Evolutionary conservation across 2,797 vertebrate species (phyloP).

Genomic region (Phoebastria nigripes): DNA sequence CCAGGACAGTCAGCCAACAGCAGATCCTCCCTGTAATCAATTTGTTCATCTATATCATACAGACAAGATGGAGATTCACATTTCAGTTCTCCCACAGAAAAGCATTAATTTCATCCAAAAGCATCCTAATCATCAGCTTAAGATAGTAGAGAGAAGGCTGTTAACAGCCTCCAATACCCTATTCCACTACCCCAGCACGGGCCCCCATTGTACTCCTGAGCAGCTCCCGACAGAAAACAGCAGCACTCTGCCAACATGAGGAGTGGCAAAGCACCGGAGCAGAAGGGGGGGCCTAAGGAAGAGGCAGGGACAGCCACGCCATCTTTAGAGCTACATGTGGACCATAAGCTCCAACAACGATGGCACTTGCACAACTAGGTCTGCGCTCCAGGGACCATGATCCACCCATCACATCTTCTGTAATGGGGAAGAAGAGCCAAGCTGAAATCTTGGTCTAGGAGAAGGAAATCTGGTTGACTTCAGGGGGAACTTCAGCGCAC

Average conservation of each 20-base stretch:
- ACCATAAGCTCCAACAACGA: neutral
- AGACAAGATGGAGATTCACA: neutral
- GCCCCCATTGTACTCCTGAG: neutral
- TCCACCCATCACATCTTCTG: neutral
- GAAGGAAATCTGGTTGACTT: neutral
- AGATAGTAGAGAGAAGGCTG: neutral
- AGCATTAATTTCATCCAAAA: neutral
- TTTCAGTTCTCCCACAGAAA: neutral
- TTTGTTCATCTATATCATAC: neutral
- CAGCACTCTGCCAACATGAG: neutral
- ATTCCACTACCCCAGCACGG: rapidly evolving
- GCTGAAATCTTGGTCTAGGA: neutral
- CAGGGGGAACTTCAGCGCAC: neutral
- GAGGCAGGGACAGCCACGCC: neutral
- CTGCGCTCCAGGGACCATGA: neutral
- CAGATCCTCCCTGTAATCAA: neutral
- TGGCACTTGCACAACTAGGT: neutral
- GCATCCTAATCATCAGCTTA: rapidly evolving
- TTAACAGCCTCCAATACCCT: neutral
- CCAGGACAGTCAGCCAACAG: neutral
- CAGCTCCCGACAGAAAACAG: rapidly evolving
- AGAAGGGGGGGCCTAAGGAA: neutral
- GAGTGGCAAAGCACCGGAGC: neutral
- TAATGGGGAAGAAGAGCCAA: neutral
- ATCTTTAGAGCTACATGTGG: neutral